Conservation (phyloP, 2,113 vertebrate genomes). For the Zosterops japonicus region DNA sequence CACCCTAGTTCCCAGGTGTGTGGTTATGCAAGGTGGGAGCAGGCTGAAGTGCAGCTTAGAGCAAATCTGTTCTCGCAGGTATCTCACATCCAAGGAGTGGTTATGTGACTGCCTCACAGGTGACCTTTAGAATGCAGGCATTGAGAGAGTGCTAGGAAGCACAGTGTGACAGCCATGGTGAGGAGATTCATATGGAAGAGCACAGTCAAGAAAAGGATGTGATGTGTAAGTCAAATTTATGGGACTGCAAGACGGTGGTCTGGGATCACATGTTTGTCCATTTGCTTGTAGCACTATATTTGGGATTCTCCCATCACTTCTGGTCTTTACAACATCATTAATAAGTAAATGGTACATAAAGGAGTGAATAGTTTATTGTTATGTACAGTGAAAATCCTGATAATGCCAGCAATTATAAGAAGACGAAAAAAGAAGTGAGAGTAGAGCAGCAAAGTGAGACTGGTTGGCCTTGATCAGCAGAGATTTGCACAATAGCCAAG, state of each 20-base stretch:
- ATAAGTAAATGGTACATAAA: not conserved
- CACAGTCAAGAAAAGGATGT: accelerated
- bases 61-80: not conserved
- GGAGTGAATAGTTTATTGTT: not conserved
- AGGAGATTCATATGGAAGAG: not conserved
- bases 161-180: accelerated
- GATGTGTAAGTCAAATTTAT: not conserved
- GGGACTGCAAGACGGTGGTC: accelerated
- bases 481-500: not conserved
- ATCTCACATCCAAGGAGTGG: not conserved
- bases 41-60: not conserved
- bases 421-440: not conserved
- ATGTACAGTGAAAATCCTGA: not conserved
- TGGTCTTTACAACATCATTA: not conserved
- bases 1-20: not conserved
- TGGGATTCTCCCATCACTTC: not conserved
- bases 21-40: not conserved
- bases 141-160: not conserved
- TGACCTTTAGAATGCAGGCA: not conserved
- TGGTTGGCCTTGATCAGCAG: not conserved
- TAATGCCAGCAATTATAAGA: not conserved
- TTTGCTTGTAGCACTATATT: not conserved
- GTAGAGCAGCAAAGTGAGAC: not conserved
- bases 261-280: not conserved
- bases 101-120: not conserved